Conservation (phyloP, 2,113 vertebrate species). For the Pygoscelis antarcticus region DNA sequence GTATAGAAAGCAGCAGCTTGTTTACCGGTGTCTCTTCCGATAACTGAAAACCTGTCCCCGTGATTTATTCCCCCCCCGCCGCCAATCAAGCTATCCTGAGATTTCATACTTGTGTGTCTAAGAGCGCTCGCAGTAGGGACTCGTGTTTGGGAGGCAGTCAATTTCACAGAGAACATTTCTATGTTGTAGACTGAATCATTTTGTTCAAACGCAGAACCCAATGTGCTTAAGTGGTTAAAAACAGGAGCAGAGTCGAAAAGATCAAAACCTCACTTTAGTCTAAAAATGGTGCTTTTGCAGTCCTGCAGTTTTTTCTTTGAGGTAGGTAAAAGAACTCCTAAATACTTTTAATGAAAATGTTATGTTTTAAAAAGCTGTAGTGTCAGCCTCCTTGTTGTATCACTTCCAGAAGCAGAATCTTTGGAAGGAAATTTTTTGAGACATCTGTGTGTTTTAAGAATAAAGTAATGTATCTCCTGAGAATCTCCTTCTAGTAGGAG, state of each 20-base stretch:
- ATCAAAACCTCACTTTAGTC: background rate
- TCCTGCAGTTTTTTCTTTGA: background rate
- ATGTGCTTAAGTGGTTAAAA: background rate
- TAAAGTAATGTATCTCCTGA: background rate
- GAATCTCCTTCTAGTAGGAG: background rate
- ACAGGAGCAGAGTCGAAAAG: background rate
- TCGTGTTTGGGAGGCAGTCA: background rate
- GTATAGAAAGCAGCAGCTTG: background rate
- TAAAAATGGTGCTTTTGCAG: background rate
- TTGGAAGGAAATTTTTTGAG: background rate
- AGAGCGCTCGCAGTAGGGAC: background rate
- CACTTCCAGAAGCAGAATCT: background rate
- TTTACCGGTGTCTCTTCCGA: background rate
- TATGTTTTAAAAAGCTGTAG: background rate
- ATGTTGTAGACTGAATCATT: background rate
- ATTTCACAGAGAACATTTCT: background rate
- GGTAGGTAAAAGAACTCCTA: background rate
- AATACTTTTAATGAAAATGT: background rate
- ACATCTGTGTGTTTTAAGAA: background rate
- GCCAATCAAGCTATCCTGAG: background rate
- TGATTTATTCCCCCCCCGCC: background rate
- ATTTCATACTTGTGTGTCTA: background rate
- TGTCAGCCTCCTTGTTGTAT: background rate
- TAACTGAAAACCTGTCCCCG: background rate
- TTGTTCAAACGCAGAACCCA: background rate